Conservation (phyloP, 2,888 invertebrate species). For the Pyralis farinalis region DNA sequence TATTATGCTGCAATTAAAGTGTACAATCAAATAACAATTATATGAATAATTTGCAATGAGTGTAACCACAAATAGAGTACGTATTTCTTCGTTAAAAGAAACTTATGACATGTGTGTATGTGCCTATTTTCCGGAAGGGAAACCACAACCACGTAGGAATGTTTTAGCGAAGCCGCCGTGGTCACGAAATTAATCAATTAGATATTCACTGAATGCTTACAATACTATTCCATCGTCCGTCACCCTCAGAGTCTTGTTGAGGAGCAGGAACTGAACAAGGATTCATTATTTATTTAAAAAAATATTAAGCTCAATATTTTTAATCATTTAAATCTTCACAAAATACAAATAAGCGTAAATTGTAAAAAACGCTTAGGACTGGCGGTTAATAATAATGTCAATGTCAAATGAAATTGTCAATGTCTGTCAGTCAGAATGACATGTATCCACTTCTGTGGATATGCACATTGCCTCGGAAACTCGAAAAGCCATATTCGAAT, state of each 20-base stretch:
- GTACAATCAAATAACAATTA: conserved; percentile 10
- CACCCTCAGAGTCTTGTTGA: conserved; percentile 89
- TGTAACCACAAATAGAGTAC: too few relatives aligned
- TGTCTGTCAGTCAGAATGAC: too few relatives aligned
- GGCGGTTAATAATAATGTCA: too few relatives aligned
- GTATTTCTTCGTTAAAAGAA: too few relatives aligned
- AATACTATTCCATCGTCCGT: conserved; percentile 92
- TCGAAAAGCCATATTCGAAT: too few relatives aligned
- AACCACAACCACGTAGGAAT: conserved; percentile 21
- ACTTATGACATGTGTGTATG: too few relatives aligned
- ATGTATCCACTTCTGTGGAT: too few relatives aligned
- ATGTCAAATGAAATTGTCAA: too few relatives aligned
- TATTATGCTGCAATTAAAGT: conserved; percentile 86
- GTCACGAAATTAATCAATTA: conserved; percentile 15
- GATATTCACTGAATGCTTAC: conserved; percentile 45
- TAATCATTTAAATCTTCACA: conserved; percentile 20
- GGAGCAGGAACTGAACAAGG: conserved; percentile 86
- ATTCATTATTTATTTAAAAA: conserved; percentile 78
- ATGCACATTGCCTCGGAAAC: too few relatives aligned
- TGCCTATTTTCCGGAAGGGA: too few relatives aligned
- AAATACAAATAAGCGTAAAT: conserved; percentile 11
- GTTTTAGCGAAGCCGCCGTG: conserved; percentile 5
- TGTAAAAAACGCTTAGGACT: too few relatives aligned
- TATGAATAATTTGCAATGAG: not conserved
- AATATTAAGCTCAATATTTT: conserved; percentile 11